A percentile compares a stretch with the other conserved stretches of the same genome.
Evolutionary conservation across 2,113 vertebrate genomes (phyloP).

Genomic region (Perccottus glenii): DNA sequence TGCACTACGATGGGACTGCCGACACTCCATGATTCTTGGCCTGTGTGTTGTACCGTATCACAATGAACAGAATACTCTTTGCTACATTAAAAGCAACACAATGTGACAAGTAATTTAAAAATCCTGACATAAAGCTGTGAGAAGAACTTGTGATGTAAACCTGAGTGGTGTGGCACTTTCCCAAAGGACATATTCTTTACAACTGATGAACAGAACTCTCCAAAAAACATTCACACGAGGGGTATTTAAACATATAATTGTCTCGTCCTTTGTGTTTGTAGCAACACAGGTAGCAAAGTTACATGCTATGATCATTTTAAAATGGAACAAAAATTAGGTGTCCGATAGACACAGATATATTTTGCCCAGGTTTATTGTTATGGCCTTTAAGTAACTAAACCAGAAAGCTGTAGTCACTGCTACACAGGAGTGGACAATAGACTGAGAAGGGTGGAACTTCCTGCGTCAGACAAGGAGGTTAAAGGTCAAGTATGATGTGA

Average conservation of each 20-base stretch:
- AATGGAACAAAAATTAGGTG: neutral
- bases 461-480: conserved; percentile 74
- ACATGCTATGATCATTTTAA: neutral
- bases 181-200: too few species aligned
- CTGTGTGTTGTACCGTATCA: conserved; percentile 10
- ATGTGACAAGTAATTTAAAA: too few species aligned
- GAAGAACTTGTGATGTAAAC: too few species aligned
- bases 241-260: too few species aligned
- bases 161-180: too few species aligned
- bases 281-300: too few species aligned
- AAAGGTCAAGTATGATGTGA: conserved; percentile 66
- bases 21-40: conserved; percentile 47
- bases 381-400: conserved; percentile 19
- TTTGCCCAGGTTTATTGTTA: neutral
- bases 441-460: conserved; percentile 78
- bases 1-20: conserved; percentile 50
- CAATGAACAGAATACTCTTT: too few species aligned
- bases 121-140: too few species aligned
- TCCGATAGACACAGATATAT: neutral
- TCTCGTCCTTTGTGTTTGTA: too few species aligned
- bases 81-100: too few species aligned
- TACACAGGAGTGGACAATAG: conserved; percentile 74
- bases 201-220: too few species aligned
- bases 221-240: too few species aligned
- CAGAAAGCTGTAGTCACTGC: conserved; percentile 48